Conservation (phyloP, 2,888 invertebrate species). For the Ptycholaimellus sp. region DNA sequence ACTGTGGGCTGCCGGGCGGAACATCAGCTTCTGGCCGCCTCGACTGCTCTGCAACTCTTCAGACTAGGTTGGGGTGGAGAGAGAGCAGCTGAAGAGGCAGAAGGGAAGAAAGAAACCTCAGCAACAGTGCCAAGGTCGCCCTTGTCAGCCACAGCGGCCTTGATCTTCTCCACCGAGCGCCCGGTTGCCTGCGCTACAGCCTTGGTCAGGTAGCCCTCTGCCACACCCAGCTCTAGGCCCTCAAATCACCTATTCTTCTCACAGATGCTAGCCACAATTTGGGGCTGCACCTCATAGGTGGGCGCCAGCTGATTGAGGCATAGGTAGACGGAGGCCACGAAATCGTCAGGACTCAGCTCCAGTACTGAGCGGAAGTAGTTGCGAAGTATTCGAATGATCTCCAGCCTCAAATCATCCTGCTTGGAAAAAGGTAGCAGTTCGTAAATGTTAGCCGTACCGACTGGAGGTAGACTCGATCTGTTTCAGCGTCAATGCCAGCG, state of each 20-base stretch:
- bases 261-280: no score
- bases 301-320: slow-evolving; percentile 88
- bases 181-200: slow-evolving; percentile 48
- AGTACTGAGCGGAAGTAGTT: slow-evolving; percentile 80
- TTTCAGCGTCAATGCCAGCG: slow-evolving; percentile 65
- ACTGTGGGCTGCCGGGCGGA: slow-evolving; percentile 51
- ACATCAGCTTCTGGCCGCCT: slow-evolving; percentile 58
- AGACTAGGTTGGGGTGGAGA: no score
- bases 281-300: no score
- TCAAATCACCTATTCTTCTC: no score
- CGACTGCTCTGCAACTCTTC: slow-evolving; percentile 22
- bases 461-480: slow-evolving; percentile 48
- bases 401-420: slow-evolving; percentile 39
- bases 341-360: slow-evolving; percentile 58
- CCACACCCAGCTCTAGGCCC: slow-evolving; percentile 73
- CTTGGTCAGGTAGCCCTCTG: slow-evolving; percentile 76
- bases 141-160: slow-evolving; percentile 41
- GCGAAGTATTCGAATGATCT: slow-evolving; percentile 65
- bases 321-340: slow-evolving; percentile 66
- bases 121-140: slow-evolving; percentile 81
- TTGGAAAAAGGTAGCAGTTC: background rate
- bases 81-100: no score
- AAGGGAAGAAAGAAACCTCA: slow-evolving; percentile 34
- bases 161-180: slow-evolving; percentile 54
- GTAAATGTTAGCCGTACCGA: slow-evolving; percentile 8